phyloP scores from a whole-genome alignment of 2,888 invertebrate genomes.

The Apamea monoglypha region DNA sequence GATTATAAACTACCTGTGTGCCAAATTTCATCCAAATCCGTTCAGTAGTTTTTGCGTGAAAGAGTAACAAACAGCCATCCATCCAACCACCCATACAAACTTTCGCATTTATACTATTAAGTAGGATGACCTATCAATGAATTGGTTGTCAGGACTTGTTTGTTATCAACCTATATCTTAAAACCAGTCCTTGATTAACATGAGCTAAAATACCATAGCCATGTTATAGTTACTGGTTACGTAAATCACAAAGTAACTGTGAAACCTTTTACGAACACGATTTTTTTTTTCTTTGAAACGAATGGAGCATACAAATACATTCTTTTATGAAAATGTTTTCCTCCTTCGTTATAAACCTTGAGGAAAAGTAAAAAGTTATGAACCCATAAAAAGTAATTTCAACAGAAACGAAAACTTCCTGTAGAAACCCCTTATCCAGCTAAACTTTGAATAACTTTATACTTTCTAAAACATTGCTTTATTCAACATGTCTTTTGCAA shows the following conservation, averaged over 20 bases:
- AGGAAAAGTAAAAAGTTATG: constrained; percentile 19
- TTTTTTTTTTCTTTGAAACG: not conserved
- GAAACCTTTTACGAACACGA: not conserved
- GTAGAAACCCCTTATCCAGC: constrained; percentile 11
- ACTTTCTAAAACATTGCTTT: not conserved
- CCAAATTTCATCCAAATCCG: no score
- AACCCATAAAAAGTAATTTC: constrained; percentile 38
- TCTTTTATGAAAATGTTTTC: not conserved
- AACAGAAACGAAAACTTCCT: constrained; percentile 13
- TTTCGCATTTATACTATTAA: no score
- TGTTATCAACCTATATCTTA: not conserved
- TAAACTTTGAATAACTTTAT: constrained; percentile 3
- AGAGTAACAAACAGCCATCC: no score
- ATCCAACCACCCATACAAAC: no score
- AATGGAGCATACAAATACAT: not conserved
- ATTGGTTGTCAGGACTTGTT: not conserved
- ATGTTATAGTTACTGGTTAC: not conserved
- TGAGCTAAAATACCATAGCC: not conserved
- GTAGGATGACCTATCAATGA: no score
- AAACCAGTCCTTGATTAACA: not conserved
- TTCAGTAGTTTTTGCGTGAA: no score
- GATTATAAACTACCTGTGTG: no score
- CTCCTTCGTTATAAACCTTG: not conserved
- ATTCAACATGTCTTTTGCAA: not conserved
- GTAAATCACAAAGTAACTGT: not conserved